Conservation (phyloP, 2,797 vertebrate genomes). For the Paratrypauchen microcephalus region DNA sequence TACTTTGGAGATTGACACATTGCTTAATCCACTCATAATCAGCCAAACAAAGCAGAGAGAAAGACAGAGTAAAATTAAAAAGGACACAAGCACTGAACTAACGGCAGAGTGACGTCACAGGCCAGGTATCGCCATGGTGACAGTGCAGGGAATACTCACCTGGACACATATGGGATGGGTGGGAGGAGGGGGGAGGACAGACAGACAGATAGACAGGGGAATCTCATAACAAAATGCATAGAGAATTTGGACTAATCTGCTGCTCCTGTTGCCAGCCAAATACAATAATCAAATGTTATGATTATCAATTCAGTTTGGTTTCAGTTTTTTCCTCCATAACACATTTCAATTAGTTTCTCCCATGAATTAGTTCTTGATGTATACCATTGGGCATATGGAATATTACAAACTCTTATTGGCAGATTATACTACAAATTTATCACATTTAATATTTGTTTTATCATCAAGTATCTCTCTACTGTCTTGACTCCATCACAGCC, state of each 20-base stretch:
- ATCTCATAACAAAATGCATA: constrained; percentile 76
- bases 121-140: constrained; percentile 91
- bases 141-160: constrained; percentile 94
- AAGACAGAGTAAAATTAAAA: constrained; percentile 83
- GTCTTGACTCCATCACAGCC: constrained; percentile 68
- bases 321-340: constrained; percentile 67
- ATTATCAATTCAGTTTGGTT: constrained; percentile 78
- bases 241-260: constrained; percentile 80
- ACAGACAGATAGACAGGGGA: constrained; percentile 70
- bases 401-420: constrained; percentile 16
- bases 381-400: constrained; percentile 92
- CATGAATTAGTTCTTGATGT: constrained; percentile 53
- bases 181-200: constrained; percentile 55
- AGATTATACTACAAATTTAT: constrained; percentile 3
- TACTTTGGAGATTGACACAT: constrained; percentile 92
- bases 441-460: neutral
- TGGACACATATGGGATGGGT: constrained; percentile 73
- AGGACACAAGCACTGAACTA: constrained; percentile 98
- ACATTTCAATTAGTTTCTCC: constrained; percentile 29
- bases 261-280: constrained; percentile 79
- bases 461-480: neutral
- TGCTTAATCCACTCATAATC: constrained; percentile 99
- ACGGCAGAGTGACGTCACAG: constrained; percentile 98
- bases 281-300: constrained; percentile 67
- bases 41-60: constrained; percentile 99